A percentile compares a stretch with the other conserved stretches of the same genome.
phyloP scores from a whole-genome alignment of 1,140 invertebrate species.

The Hypsibius dujardini region DNA sequence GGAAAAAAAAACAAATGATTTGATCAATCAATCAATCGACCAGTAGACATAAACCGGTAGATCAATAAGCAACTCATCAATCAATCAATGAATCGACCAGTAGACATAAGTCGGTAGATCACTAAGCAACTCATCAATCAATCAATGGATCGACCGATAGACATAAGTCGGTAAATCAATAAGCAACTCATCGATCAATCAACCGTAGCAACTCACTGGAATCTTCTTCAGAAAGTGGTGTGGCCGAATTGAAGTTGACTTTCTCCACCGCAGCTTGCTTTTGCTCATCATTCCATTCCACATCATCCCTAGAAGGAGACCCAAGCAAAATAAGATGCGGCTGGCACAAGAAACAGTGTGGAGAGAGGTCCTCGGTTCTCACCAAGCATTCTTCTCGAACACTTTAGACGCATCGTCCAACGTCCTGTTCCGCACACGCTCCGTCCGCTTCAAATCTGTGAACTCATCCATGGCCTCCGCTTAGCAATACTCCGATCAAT shows the following conservation, averaged over 20 bases:
- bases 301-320: not conserved
- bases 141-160: not conserved
- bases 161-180: not conserved
- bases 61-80: too few relatives aligned
- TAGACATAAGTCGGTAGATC: too few relatives aligned
- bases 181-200: not conserved
- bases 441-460: not conserved
- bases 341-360: not conserved
- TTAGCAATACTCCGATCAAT: too few relatives aligned
- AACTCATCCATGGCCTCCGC: not conserved
- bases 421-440: not conserved
- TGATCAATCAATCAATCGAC: too few relatives aligned
- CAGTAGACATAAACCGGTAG: too few relatives aligned
- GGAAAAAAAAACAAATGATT: too few relatives aligned
- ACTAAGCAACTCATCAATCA: not conserved
- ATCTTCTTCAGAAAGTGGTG: not conserved
- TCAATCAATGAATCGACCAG: too few relatives aligned
- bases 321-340: not conserved
- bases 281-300: not conserved
- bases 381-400: slow-evolving; percentile 14
- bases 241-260: not conserved
- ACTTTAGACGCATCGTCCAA: not conserved
- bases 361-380: too few relatives aligned
- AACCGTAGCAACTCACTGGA: not conserved
- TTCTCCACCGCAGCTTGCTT: not conserved